These are phyloP conservation scores for Sakesphorus luctuosus DNA, from an alignment of 2,113 vertebrate species.

Conservation along the genomic window DNA sequence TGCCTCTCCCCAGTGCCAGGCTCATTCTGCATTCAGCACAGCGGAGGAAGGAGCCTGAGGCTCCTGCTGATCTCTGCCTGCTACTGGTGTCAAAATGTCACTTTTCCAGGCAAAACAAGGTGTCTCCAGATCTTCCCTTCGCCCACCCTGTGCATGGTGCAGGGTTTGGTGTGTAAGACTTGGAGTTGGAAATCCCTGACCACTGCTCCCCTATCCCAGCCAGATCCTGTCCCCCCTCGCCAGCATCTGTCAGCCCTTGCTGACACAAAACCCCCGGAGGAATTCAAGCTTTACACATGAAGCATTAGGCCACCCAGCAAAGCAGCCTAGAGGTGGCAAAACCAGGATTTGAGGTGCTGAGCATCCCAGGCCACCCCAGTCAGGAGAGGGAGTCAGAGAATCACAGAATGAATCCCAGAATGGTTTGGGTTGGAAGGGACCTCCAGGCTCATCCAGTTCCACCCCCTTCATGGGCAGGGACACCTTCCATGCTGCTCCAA, in stretches of 20 bases:
- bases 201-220: too few species aligned
- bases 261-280: neutral
- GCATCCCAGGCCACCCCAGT: neutral
- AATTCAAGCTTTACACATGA: neutral
- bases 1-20: too few species aligned
- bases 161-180: neutral
- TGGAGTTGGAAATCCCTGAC: neutral
- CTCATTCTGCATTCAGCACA: neutral
- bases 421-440: neutral
- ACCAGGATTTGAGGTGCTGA: neutral
- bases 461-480: neutral
- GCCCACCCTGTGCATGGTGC: neutral
- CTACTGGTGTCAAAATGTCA: constrained; percentile 15
- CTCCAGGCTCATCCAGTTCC: neutral
- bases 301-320: neutral
- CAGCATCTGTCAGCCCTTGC: neutral
- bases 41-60: neutral
- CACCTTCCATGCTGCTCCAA: neutral
- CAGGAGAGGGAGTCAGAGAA: neutral
- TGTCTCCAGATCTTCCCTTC: neutral
- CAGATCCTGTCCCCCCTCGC: neutral
- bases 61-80: neutral
- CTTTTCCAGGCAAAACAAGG: neutral
- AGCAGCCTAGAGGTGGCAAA: neutral
- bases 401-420: neutral